A percentile compares a stretch with the other conserved stretches of the same genome.
phyloP scores from a whole-genome alignment of 2,797 vertebrate species.

The Eulemur mongoz region DNA sequence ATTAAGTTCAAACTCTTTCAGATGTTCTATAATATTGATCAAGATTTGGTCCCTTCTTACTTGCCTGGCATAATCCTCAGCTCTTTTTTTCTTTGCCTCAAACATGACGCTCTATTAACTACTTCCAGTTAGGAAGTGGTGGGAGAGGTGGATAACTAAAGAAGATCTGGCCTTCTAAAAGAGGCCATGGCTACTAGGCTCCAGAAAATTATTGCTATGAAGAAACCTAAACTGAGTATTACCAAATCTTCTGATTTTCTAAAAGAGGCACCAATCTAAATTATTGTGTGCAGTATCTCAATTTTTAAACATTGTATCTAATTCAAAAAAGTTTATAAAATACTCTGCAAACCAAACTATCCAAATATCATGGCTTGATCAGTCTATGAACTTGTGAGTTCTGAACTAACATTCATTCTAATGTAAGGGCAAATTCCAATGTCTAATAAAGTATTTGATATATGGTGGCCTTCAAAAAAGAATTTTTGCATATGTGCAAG shows the following conservation, averaged over 20 bases:
- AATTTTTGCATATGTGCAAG: not conserved
- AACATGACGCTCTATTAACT: not conserved
- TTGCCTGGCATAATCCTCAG: not conserved
- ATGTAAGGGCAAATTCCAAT: not conserved
- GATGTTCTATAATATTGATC: not conserved
- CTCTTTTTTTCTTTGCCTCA: not conserved
- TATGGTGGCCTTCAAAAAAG: not conserved
- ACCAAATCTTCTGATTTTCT: not conserved
- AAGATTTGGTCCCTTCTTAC: not conserved
- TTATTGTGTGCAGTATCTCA: not conserved
- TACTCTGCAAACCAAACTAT: not conserved
- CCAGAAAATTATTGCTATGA: not conserved
- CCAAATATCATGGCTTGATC: not conserved
- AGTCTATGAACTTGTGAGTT: not conserved
- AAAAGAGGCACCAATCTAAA: not conserved
- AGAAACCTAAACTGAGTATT: not conserved
- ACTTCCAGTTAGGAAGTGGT: not conserved
- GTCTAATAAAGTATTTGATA: not conserved
- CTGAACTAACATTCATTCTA: slow-evolving; percentile 28
- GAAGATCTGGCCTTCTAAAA: not conserved
- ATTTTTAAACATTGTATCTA: not conserved
- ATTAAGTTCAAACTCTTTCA: not conserved
- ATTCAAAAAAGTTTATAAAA: not conserved
- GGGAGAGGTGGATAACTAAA: not conserved
- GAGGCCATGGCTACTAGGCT: not conserved